Conservation (phyloP, 2,797 vertebrate genomes). For the Gambusia yucatana region DNA sequence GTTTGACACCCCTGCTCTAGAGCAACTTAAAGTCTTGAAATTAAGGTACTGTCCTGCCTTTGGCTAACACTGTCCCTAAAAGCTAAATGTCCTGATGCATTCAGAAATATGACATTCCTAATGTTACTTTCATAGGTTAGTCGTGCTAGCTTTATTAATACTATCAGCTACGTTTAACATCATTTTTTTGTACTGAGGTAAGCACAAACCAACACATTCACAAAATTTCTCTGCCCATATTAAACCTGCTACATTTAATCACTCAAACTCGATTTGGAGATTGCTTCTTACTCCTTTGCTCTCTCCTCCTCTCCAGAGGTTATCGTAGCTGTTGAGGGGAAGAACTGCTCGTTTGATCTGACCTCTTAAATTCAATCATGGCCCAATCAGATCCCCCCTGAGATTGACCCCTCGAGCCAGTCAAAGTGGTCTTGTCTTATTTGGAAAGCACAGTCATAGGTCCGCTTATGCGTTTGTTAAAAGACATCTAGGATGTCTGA, state of each 20-base stretch:
- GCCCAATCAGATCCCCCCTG: constrained; percentile 59
- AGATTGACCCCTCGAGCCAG: constrained; percentile 54
- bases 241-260: constrained; percentile 58
- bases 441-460: constrained; percentile 65
- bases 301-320: constrained; percentile 47
- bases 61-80: constrained; percentile 7
- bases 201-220: constrained; percentile 41
- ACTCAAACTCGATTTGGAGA: constrained; percentile 22
- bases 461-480: constrained; percentile 51
- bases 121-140: not conserved
- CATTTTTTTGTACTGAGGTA: constrained; percentile 12
- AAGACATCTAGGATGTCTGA: constrained; percentile 45
- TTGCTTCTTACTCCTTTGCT: constrained; percentile 17
- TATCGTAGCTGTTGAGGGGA: constrained; percentile 51
- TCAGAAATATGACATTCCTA: not conserved
- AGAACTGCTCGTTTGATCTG: constrained; percentile 60
- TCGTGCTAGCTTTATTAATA: not conserved
- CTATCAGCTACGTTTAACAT: constrained; percentile 42
- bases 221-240: constrained; percentile 33
- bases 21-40: too few species aligned
- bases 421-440: constrained; percentile 58
- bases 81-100: constrained; percentile 18
- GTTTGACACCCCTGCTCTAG: too few species aligned
- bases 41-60: not conserved
- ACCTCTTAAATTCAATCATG: constrained; percentile 76